Evolutionary conservation across 37 sponge, comb jelly and placozoan genomes (phyloP), one percentile per base, ranked within the genome.

Genomic region (Cliona cf. orientalis): DNA sequence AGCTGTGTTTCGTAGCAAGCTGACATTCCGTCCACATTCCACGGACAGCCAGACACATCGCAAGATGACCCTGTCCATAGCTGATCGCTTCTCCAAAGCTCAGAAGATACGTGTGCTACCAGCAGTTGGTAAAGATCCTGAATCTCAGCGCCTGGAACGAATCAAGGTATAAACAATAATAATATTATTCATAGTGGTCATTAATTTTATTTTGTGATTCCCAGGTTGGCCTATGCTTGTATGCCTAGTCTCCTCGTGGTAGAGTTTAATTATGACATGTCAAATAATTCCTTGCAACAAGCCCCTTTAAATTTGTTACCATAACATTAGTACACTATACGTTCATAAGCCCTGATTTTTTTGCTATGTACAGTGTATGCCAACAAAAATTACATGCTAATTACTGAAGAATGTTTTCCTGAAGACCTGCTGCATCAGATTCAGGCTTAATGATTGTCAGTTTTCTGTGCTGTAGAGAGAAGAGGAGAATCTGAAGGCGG

Each of bases 41-140:
- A 98, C 99, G 17, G 96, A 98, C 88, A 91, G 90, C 43, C 87
- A 88, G 35, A 98, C 99, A 0, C 99, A 98, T 62, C 70, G 91
- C 33, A 98, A 98, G 72, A 94, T 98, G 86, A 98, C 99, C 1
- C 71, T 98, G 44, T 91, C 94, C 55, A 98, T 98, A 22, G 97
- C 99, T 29, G 99, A 98, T 60, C 70, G 93, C 14, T 91, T 95
- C 72, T 92, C 89, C 64, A 91, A 91, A 46, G 81, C 95, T 31
- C 97, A 96, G 95, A 96, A 96, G 90, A 94, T 96, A 7, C 80
- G 97, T 25, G 92, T 96, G 7, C 80, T 98, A 17, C 94, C 99
- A 49, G 96, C 87, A 2, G 91, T 93, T 1, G 99, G 94, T 1
- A 91, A 91, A 62, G 92, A 98, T 72, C 99, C 99, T 7, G 99